A percentile compares a stretch with the other conserved stretches of the same genome.
phyloP scores from a whole-genome alignment of 2,113 vertebrate genomes.

The Megaptera novaeangliae region DNA sequence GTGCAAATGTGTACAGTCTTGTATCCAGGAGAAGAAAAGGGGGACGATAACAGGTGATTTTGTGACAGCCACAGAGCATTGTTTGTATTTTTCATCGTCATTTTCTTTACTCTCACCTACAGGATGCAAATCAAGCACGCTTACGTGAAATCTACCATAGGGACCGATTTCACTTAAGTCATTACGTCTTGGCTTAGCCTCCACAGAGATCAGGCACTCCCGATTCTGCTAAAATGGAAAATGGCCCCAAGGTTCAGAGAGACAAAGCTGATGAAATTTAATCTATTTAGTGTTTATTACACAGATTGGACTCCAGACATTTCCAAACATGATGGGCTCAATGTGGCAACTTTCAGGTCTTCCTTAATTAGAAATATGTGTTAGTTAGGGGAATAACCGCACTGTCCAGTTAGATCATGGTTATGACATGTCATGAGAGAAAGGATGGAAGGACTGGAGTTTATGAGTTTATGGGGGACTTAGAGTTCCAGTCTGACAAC shows the following conservation, averaged over 20 bases:
- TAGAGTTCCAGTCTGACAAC: neutral
- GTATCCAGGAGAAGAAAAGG: neutral
- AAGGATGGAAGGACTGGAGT: accelerated
- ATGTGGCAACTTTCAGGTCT: neutral
- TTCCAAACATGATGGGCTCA: neutral
- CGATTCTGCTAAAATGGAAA: neutral
- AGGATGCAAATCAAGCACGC: neutral
- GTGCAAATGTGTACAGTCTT: neutral
- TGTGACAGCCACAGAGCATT: neutral
- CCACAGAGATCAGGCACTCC: neutral
- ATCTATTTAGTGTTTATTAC: neutral
- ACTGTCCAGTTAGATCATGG: neutral
- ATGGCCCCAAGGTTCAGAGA: neutral
- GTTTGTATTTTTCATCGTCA: neutral
- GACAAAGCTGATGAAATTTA: neutral
- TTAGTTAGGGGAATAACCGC: neutral
- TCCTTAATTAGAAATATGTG: neutral
- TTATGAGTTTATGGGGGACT: neutral
- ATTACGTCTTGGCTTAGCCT: neutral
- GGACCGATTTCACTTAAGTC: neutral
- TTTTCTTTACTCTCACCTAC: neutral
- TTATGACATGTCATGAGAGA: neutral
- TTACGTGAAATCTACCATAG: neutral
- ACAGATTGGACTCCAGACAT: neutral
- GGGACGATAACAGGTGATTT: neutral